phyloP scores from a whole-genome alignment of 2,113 vertebrate genomes.

The Excalfactoria chinensis region DNA sequence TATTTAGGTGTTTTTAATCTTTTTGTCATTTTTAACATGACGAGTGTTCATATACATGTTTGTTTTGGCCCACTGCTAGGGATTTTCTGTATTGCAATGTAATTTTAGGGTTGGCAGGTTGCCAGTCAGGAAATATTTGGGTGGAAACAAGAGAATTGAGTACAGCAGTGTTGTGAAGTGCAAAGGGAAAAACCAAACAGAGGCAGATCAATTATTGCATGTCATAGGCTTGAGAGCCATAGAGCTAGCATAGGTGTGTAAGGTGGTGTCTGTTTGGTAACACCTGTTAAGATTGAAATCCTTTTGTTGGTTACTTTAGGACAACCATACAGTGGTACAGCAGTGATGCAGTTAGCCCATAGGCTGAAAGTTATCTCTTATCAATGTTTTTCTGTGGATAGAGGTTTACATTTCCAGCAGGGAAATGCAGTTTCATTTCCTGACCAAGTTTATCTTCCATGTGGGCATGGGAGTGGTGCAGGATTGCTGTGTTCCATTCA shows the following conservation, averaged over 20 bases:
- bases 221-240: neutral
- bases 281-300: neutral
- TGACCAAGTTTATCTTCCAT: neutral
- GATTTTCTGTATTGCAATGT: neutral
- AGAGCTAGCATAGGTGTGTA: neutral
- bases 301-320: neutral
- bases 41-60: neutral
- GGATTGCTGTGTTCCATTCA: neutral
- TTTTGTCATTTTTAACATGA: neutral
- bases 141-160: conserved; percentile 43
- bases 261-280: neutral
- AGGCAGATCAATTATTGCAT: neutral
- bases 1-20: neutral
- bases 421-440: neutral
- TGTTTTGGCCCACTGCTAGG: conserved; percentile 41
- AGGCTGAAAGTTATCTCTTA: neutral
- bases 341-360: neutral
- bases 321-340: neutral
- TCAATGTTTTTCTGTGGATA: neutral
- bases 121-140: conserved; percentile 48
- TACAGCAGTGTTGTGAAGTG: neutral
- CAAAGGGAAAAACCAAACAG: neutral
- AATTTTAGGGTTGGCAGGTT: conserved; percentile 48
- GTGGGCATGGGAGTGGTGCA: neutral
- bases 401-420: neutral